A percentile compares a stretch with the other conserved stretches of the same genome.
Evolutionary conservation across 2,113 vertebrate species (phyloP).

Genomic region (Hippocampus mohnikei): DNA sequence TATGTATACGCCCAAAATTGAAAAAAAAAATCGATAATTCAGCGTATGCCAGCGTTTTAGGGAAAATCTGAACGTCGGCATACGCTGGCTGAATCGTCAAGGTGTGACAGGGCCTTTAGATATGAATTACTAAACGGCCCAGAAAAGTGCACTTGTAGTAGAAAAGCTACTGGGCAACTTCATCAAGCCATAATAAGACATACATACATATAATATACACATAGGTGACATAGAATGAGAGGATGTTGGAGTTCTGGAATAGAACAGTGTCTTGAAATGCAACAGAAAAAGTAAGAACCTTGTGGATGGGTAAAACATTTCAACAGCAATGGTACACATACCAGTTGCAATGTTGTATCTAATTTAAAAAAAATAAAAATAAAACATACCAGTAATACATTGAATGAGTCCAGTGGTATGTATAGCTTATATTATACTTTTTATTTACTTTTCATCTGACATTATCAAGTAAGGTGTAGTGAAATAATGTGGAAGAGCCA

Average conservation of each 20-base stretch:
- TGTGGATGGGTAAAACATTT: conserved; percentile 38
- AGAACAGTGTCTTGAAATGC: conserved; percentile 16
- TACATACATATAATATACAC: conserved; percentile 24
- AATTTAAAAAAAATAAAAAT: conserved; percentile 10
- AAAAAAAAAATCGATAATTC: too few species aligned
- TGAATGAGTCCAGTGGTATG: conserved; percentile 37
- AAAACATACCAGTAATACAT: conserved; percentile 14
- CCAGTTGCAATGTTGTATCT: not conserved
- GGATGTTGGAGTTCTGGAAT: conserved; percentile 25
- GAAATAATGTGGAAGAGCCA: conserved; percentile 11
- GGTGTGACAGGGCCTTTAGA: too few species aligned
- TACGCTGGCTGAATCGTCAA: too few species aligned
- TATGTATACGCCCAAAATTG: too few species aligned
- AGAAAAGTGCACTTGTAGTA: conserved; percentile 76
- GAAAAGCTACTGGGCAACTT: conserved; percentile 64
- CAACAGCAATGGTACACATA: conserved; percentile 40
- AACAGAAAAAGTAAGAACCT: conserved; percentile 18
- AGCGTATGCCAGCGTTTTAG: too few species aligned
- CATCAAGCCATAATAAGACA: conserved; percentile 46
- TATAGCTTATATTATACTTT: conserved; percentile 31
- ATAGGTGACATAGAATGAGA: conserved; percentile 36
- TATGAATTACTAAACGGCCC: conserved; percentile 51
- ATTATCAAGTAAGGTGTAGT: conserved; percentile 16
- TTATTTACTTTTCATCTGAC: conserved; percentile 30
- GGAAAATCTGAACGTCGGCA: too few species aligned